Percentiles rank a stretch among this genome's conserved stretches.
phyloP scores from a whole-genome alignment of 2,797 vertebrate species.

The Gymnoscopelus microlampas region DNA sequence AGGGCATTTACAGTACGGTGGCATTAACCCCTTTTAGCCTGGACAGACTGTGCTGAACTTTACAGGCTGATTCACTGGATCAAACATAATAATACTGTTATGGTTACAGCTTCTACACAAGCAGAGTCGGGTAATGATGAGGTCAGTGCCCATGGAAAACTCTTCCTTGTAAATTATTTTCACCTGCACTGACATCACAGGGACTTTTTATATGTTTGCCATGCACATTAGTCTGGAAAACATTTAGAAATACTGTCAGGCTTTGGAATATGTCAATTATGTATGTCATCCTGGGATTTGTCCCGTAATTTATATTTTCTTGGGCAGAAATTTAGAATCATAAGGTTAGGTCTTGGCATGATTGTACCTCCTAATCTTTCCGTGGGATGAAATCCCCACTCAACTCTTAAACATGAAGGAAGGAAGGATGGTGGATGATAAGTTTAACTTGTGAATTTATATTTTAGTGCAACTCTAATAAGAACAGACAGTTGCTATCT shows the following conservation, averaged over 20 bases:
- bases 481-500: too few relatives aligned
- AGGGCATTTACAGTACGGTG: too few relatives aligned
- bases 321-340: constrained; percentile 56
- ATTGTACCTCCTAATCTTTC: constrained; percentile 51
- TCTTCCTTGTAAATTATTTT: constrained; percentile 28
- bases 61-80: neutral
- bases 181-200: constrained; percentile 17
- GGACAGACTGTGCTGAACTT: too few relatives aligned
- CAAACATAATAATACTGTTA: neutral
- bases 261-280: constrained; percentile 52
- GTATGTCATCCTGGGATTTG: constrained; percentile 41
- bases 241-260: constrained; percentile 44
- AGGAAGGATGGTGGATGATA: neutral
- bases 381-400: neutral
- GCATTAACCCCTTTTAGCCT: too few relatives aligned
- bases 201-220: constrained; percentile 12
- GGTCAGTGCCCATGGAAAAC: neutral
- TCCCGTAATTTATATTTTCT: too few relatives aligned
- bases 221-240: constrained; percentile 18
- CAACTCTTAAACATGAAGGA: neutral
- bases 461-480: too few relatives aligned
- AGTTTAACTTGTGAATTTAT: too few relatives aligned
- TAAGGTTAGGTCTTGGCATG: constrained; percentile 54
- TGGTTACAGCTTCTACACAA: constrained; percentile 13
- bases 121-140: constrained; percentile 13